A percentile compares a stretch with the other conserved stretches of the same genome.
phyloP scores from a whole-genome alignment of 2,797 vertebrate species.

The Manis javanica region DNA sequence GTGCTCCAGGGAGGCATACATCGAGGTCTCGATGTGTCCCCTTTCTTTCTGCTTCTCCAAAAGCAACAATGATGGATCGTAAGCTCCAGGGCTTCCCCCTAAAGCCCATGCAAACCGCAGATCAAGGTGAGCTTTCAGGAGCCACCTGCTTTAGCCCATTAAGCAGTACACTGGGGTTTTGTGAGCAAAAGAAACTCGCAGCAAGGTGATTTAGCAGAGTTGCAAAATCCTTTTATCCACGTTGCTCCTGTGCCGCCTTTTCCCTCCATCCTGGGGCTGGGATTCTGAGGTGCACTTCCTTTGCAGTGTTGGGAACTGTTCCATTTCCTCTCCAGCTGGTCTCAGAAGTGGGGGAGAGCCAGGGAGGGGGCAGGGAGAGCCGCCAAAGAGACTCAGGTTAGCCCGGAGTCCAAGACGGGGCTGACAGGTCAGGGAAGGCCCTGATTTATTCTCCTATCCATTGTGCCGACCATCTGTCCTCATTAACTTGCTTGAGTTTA shows the following conservation, averaged over 20 bases:
- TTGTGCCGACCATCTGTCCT: slow-evolving; percentile 58
- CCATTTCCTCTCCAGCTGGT: slow-evolving; percentile 60
- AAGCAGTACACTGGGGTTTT: not conserved
- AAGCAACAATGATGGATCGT: fast-evolving
- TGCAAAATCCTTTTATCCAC: not conserved
- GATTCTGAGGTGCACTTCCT: not conserved
- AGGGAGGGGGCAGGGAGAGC: fast-evolving
- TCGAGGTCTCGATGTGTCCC: no score
- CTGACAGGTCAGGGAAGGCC: slow-evolving; percentile 35
- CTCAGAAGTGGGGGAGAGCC: not conserved
- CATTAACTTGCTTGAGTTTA: slow-evolving; percentile 47
- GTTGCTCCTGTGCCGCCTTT: not conserved
- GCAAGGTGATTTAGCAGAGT: fast-evolving
- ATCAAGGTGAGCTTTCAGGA: not conserved
- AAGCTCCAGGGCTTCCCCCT: not conserved
- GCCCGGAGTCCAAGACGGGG: not conserved
- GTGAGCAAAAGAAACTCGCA: not conserved
- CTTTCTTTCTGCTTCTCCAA: not conserved
- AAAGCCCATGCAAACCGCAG: not conserved
- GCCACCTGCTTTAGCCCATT: fast-evolving
- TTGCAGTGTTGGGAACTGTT: not conserved
- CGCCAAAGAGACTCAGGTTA: not conserved
- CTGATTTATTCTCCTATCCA: slow-evolving; percentile 1
- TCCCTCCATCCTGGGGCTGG: not conserved
- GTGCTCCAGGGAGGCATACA: not conserved